Base-by-base conservation (phyloP, 2,113 vertebrate genomes). In the Prionailurus viverrinus region DNA sequence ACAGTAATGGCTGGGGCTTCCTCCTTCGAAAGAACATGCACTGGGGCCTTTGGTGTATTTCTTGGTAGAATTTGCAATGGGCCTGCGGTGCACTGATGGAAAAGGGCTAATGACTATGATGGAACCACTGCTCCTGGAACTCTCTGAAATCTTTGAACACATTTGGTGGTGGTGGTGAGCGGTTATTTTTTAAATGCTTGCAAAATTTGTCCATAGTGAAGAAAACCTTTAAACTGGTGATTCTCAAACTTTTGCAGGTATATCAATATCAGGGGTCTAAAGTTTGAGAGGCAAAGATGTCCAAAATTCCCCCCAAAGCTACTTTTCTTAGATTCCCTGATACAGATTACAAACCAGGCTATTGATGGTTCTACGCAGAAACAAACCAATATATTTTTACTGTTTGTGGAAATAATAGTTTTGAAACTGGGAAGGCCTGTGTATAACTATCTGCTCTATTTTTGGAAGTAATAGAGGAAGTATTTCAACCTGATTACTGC, bases 401-500 rank as follows among this genome's bases (percentile, higher is more conserved):
- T 36, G 45, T 97, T 91, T 94, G 90, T 79, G 61, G 71, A 97
- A 96, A 96, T 94, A 48, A 86, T 31, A 65, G 84, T 97, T 93
- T 73, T 94, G 76, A 89, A 84, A 53, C 39, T 31, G 14, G 76
- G 66, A 83, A 97, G 74, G 25, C 58, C 73, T 36, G 80, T 94
- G 84, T 97, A 92, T 95, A 87, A 96, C 89, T 90, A 74, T 93
- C 19, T 73, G 27, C 78, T 98, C 96, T 97, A 97, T 98, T 97
- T 96, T 95, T 12, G 97, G 94, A 94, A 87, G 71, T 95, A 97
- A 94, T 58, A 95, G 96, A 80, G 93, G 89, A 98, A 98, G 97
- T 97, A 96, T 96, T 98, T 58, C 91, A 87, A 96, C 95, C 94
- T 97, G 95, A 83, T 98, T 97, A 94, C 94, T 91, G 97, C 97